phyloP scores from a whole-genome alignment of 2,113 vertebrate species.

The Coptodon rendalli region DNA sequence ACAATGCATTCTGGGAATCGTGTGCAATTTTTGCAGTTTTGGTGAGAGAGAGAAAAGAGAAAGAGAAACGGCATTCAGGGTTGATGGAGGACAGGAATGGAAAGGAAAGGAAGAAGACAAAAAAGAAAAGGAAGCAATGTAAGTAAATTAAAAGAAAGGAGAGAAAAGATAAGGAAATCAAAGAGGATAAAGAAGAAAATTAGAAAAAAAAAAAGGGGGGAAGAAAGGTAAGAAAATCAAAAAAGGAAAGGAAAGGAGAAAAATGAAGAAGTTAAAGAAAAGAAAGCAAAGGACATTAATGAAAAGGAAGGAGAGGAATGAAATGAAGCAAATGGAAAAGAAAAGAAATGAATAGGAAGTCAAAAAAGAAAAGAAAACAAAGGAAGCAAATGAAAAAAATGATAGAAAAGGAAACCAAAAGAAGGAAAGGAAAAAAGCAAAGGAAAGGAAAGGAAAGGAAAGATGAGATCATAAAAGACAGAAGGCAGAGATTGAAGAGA shows the following conservation, averaged over 20 bases:
- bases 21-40: conserved; percentile 2
- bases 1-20: conserved; percentile 23
- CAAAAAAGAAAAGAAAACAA: background rate
- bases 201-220: background rate
- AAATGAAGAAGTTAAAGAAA: background rate
- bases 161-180: background rate
- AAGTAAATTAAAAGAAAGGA: background rate
- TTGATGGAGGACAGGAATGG: background rate
- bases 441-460: background rate
- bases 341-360: background rate
- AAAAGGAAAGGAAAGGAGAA: background rate
- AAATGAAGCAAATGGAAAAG: background rate
- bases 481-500: background rate
- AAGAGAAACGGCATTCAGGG: background rate
- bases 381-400: background rate
- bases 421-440: background rate
- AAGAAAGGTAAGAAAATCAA: background rate
- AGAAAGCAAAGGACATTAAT: background rate
- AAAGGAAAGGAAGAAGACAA: background rate
- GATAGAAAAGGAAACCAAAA: background rate
- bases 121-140: background rate
- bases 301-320: background rate
- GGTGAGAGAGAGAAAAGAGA: background rate
- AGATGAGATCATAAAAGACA: background rate
- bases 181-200: background rate